Percentiles rank a stretch among this genome's conserved stretches.
phyloP scores from a whole-genome alignment of 53 echinoderm and acorn worm genomes.

The Crossaster papposus region DNA sequence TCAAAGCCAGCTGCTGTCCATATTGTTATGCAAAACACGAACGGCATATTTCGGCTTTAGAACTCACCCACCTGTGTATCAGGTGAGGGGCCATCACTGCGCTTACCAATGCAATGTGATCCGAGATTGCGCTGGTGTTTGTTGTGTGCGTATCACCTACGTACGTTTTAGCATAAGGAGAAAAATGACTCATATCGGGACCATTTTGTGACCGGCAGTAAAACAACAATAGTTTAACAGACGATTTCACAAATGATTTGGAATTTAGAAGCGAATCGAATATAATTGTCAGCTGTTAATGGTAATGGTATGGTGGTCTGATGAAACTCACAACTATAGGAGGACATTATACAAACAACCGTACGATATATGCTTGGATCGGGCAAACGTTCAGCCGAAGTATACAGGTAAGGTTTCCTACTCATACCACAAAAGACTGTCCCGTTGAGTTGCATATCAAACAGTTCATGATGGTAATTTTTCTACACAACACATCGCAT shows the following conservation, averaged over 20 bases:
- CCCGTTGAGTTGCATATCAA: too few relatives aligned
- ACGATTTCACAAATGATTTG: neutral
- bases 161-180: neutral
- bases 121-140: neutral
- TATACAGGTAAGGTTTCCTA: too few relatives aligned
- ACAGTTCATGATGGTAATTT: too few relatives aligned
- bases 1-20: neutral
- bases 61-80: conserved; percentile 15
- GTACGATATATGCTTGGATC: too few relatives aligned
- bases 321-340: neutral
- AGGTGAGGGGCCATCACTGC: neutral
- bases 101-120: too few relatives aligned
- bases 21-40: conserved; percentile 26
- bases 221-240: neutral
- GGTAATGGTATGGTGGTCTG: too few relatives aligned
- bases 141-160: too few relatives aligned
- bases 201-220: neutral
- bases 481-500: too few relatives aligned
- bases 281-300: neutral
- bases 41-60: neutral
- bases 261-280: neutral
- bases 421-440: too few relatives aligned
- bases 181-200: neutral
- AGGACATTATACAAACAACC: too few relatives aligned
- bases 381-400: too few relatives aligned